Evolutionary conservation across 2,797 vertebrate species (phyloP).

Genomic region (Eulemur rubriventer): DNA sequence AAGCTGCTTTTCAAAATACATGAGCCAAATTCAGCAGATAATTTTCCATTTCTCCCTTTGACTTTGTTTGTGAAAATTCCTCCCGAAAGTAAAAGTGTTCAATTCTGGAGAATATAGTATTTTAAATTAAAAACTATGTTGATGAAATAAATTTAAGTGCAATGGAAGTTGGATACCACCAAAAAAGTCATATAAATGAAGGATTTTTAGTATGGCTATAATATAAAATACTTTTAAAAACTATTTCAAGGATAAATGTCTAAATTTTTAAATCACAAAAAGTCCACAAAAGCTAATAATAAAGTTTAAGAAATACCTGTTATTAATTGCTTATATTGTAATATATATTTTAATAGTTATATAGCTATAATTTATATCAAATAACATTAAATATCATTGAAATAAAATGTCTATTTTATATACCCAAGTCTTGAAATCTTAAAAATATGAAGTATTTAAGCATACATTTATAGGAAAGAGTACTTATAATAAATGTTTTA

Average conservation of each 20-base stretch:
- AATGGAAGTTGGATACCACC: background rate
- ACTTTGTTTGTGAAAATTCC: background rate
- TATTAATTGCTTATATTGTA: background rate
- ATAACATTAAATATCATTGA: background rate
- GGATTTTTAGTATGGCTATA: background rate
- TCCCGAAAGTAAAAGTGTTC: constrained; percentile 34
- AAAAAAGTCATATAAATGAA: background rate
- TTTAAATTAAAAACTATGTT: background rate
- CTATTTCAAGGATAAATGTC: background rate
- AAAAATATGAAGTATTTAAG: background rate
- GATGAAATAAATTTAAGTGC: background rate
- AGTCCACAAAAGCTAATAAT: background rate
- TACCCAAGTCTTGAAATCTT: background rate
- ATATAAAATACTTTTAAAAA: background rate
- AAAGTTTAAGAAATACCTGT: background rate
- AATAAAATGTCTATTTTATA: background rate
- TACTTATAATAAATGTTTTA: background rate
- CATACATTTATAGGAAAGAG: background rate
- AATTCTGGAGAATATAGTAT: background rate
- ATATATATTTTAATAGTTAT: background rate
- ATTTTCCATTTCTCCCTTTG: constrained; percentile 9
- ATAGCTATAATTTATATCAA: background rate
- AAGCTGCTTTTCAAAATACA: constrained; percentile 52
- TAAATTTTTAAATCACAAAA: background rate
- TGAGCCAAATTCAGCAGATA: constrained; percentile 13